Percentiles rank a stretch among this genome's conserved stretches.
These are phyloP conservation scores for Fragum sueziense DNA, from an alignment of 2,888 invertebrate species.

Conservation along the genomic window DNA sequence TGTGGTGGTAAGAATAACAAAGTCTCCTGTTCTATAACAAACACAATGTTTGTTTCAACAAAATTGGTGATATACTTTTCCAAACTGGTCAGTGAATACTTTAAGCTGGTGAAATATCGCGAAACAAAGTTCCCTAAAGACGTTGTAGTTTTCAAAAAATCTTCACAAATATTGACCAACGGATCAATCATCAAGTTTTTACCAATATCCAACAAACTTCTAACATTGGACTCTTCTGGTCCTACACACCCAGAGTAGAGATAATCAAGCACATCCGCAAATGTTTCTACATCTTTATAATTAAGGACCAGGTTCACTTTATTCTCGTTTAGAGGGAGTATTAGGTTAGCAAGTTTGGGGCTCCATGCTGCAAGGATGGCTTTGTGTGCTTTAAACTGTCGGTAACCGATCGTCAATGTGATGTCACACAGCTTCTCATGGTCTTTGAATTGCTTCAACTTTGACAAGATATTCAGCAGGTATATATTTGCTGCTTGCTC, in stretches of 20 bases:
- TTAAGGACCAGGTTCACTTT: background rate
- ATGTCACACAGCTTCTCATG: constrained; percentile 86
- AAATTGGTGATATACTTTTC: constrained; percentile 85
- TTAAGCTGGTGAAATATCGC: constrained; percentile 85
- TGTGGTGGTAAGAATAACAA: constrained; percentile 40
- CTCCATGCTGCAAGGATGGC: constrained; percentile 86
- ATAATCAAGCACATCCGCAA: constrained; percentile 86
- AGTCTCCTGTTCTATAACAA: constrained; percentile 45
- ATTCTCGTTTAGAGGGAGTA: constrained; percentile 18
- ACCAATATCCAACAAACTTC: constrained; percentile 85
- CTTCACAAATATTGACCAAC: constrained; percentile 86
- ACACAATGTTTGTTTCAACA: constrained; percentile 80
- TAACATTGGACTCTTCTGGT: constrained; percentile 85
- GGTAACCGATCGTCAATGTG: constrained; percentile 85
- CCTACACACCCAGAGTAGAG: constrained; percentile 86
- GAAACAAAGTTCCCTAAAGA: constrained; percentile 86
- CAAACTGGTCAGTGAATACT: constrained; percentile 85
- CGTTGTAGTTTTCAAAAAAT: constrained; percentile 86
- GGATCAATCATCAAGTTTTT: constrained; percentile 85
- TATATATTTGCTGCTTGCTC: constrained; percentile 7
- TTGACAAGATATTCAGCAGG: constrained; percentile 34
- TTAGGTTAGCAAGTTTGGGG: constrained; percentile 84
- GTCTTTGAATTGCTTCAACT: constrained; percentile 79
- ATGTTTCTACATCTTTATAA: constrained; percentile 82
- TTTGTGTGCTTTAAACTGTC: constrained; percentile 85